Conservation (phyloP, 2,888 invertebrate genomes). For the Archips crataeganus region DNA sequence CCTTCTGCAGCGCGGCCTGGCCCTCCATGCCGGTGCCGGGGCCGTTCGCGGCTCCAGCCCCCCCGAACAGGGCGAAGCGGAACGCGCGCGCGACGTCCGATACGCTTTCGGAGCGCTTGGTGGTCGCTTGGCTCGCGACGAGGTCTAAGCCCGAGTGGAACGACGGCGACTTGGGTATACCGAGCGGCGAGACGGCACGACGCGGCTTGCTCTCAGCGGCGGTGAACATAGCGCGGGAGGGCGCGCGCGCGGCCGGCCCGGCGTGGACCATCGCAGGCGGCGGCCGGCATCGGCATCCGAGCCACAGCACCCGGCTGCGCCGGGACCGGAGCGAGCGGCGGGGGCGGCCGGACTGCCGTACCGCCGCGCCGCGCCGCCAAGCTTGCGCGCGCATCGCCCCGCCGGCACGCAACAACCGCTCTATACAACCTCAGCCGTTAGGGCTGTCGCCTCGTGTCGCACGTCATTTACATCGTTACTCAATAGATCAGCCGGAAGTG, state of each 20-base stretch:
- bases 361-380: constrained; percentile 51
- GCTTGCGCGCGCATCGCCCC: constrained; percentile 50
- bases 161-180: constrained; percentile 95
- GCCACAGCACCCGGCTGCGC: constrained; percentile 78
- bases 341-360: constrained; percentile 76
- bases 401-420: constrained; percentile 61
- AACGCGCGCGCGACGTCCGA: constrained; percentile 82
- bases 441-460: constrained; percentile 59
- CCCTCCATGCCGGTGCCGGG: constrained; percentile 71
- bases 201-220: constrained; percentile 83
- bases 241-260: constrained; percentile 85
- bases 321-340: constrained; percentile 80
- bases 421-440: constrained; percentile 69
- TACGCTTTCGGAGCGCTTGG: constrained; percentile 79
- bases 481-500: constrained; percentile 38
- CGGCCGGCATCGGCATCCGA: constrained; percentile 85
- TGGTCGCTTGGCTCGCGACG: constrained; percentile 87
- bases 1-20: constrained; percentile 72
- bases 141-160: constrained; percentile 95
- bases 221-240: constrained; percentile 83
- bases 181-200: constrained; percentile 87
- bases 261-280: constrained; percentile 86
- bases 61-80: constrained; percentile 75
- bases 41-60: constrained; percentile 52
- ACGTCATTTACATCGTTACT: constrained; percentile 52